A percentile compares a stretch with the other conserved stretches of the same genome.
Evolutionary conservation across 2,113 vertebrate genomes (phyloP).

Genomic region (Jaculus jaculus): DNA sequence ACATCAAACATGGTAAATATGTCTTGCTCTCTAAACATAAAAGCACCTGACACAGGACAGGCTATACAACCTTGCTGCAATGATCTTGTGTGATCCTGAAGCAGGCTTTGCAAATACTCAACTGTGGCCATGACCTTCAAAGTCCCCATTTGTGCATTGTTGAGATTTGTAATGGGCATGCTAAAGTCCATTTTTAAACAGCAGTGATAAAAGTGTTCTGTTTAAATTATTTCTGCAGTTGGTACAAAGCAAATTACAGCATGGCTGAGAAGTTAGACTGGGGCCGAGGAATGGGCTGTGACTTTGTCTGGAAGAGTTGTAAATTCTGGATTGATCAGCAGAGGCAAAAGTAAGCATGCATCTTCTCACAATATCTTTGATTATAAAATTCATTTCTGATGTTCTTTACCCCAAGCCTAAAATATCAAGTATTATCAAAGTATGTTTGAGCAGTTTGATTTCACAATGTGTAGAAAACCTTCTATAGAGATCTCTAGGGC

Average conservation of each 20-base stretch:
- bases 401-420: constrained; percentile 2
- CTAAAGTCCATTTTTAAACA: background rate
- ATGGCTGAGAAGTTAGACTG: constrained; percentile 96
- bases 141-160: background rate
- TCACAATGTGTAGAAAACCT: background rate
- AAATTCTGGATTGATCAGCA: constrained; percentile 97
- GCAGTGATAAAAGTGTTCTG: background rate
- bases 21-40: background rate
- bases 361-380: background rate
- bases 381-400: constrained; percentile 2
- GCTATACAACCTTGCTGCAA: background rate
- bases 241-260: constrained; percentile 99
- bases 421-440: constrained; percentile 47
- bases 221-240: constrained; percentile 85
- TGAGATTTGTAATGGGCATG: background rate
- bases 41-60: background rate
- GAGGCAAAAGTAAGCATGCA: constrained; percentile 87
- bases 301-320: constrained; percentile 98
- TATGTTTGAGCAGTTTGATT: background rate
- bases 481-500: no score
- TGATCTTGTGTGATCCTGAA: background rate
- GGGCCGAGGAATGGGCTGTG: constrained; percentile 95
- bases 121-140: background rate
- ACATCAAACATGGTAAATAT: background rate
- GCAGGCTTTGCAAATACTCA: background rate